Percentiles rank a stretch among this genome's conserved stretches.
Conservation (phyloP, 1,140 invertebrate species). For the Cydia splendana region DNA sequence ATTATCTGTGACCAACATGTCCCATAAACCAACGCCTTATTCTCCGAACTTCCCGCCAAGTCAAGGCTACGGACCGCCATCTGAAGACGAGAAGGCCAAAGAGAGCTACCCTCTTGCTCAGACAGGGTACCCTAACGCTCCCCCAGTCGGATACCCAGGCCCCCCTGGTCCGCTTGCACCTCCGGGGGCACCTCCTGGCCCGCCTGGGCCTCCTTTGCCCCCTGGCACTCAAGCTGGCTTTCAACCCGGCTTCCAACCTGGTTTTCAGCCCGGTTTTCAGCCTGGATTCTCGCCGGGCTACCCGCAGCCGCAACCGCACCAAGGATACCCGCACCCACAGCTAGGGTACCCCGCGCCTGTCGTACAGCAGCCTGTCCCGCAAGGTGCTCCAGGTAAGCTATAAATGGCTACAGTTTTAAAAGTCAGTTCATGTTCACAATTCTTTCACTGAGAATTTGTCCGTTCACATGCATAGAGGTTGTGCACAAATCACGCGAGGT, state of each 20-base stretch:
- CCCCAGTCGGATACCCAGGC: slow-evolving; percentile 32
- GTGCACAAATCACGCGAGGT: no score
- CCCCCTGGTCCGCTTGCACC: slow-evolving; percentile 44
- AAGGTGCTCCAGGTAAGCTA: slow-evolving; percentile 57
- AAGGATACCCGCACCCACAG: slow-evolving; percentile 51
- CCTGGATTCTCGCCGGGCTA: slow-evolving; percentile 52
- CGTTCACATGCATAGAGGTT: no score
- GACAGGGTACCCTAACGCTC: not conserved
- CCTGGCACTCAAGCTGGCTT: slow-evolving; percentile 66
- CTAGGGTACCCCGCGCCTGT: slow-evolving; percentile 54
- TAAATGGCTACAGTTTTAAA: not conserved
- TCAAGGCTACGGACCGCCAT: slow-evolving; percentile 65
- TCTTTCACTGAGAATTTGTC: no score
- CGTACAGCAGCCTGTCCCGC: slow-evolving; percentile 66
- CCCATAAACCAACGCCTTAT: slow-evolving; percentile 67
- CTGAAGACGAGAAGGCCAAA: slow-evolving; percentile 49
- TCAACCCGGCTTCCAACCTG: slow-evolving; percentile 61
- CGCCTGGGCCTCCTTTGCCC: slow-evolving; percentile 44
- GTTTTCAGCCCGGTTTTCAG: slow-evolving; percentile 58
- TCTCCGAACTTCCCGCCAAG: slow-evolving; percentile 69
- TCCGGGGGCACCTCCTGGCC: slow-evolving; percentile 57
- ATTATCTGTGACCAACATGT: slow-evolving; percentile 48
- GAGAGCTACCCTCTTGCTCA: slow-evolving; percentile 62
- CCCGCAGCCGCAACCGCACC: slow-evolving; percentile 50
- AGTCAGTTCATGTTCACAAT: no score